Evolutionary conservation across 2,888 invertebrate species (phyloP), one percentile per base, ranked within the genome.

Genomic region (Lasioglossum leucozonium): DNA sequence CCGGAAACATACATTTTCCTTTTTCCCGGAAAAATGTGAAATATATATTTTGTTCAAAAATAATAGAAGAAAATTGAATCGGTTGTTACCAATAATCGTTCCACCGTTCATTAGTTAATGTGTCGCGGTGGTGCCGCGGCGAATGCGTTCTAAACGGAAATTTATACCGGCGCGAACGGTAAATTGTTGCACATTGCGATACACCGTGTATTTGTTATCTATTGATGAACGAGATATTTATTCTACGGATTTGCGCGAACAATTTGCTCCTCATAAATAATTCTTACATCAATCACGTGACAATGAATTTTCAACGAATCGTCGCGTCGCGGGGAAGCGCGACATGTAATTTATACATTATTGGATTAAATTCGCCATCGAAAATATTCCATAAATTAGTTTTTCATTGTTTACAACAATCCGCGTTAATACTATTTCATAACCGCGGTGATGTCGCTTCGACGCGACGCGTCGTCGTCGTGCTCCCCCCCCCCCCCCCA

Each of bases 221-320:
- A 16, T 26, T 55, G 67, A 81, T 42, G 30, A 67, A 13, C 22
- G 26, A 67, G 22, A 26, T 67, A 78, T 78, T 72, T 78, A 78
- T 78, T 26, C n/a, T 18, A 13, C 37, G 18, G 42, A 44, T 37
- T n/a, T 13, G 13, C 44, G 8, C 3, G 26, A 72, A 40, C n/a
- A 40, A 62, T 62, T 62, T 62, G 30, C 16, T 30, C 55, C n/a
- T 62, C 37, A 58, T 77, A 75, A 71, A 69, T 76, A 80, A 71
- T 62, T 62, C 62, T 62, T 55, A 44, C 22, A 22, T 26, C 34
- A 47, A 22, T 58, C 76, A 26, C 42, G 13, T 34, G 2, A 18
- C 62, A 11, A 37, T 51, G 26, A 44, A 76, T 76, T 44, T 65
- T 47, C 65, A 16, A 22, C 0, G 16, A 22, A 18, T 58, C 22